Evolutionary conservation across 2,113 vertebrate species (phyloP).

Genomic region (Muscicapa adusta): DNA sequence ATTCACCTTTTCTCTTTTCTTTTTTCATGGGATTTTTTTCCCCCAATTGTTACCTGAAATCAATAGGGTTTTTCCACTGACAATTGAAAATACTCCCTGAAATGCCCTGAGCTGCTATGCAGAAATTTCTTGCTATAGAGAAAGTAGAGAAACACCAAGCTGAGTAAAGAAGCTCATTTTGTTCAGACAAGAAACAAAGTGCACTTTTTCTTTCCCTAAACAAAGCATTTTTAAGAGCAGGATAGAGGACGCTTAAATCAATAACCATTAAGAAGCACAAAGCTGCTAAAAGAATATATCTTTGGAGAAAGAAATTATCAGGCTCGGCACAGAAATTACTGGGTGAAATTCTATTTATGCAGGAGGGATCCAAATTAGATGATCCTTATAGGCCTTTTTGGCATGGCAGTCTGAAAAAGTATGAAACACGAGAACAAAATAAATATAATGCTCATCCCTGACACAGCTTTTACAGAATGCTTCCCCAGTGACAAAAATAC

Average conservation of each 20-base stretch:
- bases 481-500: background rate
- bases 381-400: background rate
- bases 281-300: conserved; percentile 1
- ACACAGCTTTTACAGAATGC: background rate
- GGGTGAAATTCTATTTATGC: conserved; percentile 25
- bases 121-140: background rate
- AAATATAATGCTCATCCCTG: background rate
- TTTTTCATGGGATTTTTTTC: background rate
- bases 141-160: background rate
- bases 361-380: background rate
- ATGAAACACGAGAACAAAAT: background rate
- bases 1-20: background rate
- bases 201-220: conserved; percentile 20
- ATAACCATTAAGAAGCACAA: conserved; percentile 47
- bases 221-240: conserved; percentile 32
- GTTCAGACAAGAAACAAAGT: conserved; percentile 36
- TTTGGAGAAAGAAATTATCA: conserved; percentile 32
- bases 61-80: background rate
- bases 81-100: background rate
- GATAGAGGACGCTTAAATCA: conserved; percentile 39
- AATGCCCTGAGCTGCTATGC: background rate
- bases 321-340: conserved; percentile 6
- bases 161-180: conserved; percentile 7
- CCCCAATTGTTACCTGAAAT: background rate
- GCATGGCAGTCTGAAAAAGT: background rate